phyloP scores from a whole-genome alignment of 2,113 vertebrate genomes.

The Spea multiplicata region DNA sequence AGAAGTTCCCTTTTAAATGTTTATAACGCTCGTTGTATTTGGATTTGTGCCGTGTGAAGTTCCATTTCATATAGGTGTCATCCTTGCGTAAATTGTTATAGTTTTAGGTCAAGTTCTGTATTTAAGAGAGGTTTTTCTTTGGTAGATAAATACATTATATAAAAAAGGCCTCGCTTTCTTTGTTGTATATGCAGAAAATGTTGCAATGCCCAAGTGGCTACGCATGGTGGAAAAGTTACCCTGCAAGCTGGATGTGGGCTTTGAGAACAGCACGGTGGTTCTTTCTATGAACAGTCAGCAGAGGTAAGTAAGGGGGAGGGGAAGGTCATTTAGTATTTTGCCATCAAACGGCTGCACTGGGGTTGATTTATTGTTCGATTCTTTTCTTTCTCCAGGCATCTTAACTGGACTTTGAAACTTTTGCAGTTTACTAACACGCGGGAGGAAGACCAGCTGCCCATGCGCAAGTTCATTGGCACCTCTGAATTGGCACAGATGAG shows the following conservation, averaged over 20 bases:
- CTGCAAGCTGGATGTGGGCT: slow-evolving; percentile 77
- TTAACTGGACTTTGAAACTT: slow-evolving; percentile 93
- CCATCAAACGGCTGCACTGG: too few species aligned
- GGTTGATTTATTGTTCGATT: not conserved
- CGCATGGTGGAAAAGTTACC: slow-evolving; percentile 74
- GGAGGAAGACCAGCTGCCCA: slow-evolving; percentile 79
- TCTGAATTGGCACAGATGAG: slow-evolving; percentile 87
- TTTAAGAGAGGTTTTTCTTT: not conserved
- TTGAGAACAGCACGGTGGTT: slow-evolving; percentile 86
- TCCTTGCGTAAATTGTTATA: too few species aligned
- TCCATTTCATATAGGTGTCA: too few species aligned
- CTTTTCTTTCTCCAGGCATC: slow-evolving; percentile 68
- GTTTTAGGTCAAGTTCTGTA: too few species aligned
- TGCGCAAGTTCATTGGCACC: slow-evolving; percentile 82
- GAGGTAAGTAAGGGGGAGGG: slow-evolving; percentile 64
- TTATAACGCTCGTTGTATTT: too few species aligned
- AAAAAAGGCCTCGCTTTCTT: too few species aligned
- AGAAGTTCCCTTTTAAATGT: too few species aligned
- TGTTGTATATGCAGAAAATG: slow-evolving; percentile 54
- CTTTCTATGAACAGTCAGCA: slow-evolving; percentile 96
- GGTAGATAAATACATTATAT: too few species aligned
- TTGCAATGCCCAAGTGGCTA: slow-evolving; percentile 61
- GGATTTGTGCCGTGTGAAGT: too few species aligned
- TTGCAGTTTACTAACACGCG: slow-evolving; percentile 77
- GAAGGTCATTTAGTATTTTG: too few species aligned